Evolutionary conservation across 2,113 vertebrate species (phyloP).

Genomic region (Daphoenositta chrysoptera): DNA sequence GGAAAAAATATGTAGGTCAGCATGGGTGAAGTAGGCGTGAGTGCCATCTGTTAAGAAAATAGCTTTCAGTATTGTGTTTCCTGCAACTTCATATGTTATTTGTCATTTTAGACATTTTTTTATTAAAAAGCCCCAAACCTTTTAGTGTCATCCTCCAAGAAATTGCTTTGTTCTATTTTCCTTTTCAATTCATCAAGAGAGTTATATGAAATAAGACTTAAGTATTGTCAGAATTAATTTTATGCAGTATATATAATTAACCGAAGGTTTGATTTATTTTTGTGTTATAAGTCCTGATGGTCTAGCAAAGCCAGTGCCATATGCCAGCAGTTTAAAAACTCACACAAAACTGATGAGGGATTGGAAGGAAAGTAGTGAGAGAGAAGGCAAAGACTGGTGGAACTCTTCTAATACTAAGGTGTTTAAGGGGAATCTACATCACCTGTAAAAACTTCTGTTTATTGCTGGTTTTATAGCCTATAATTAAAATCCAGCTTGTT

Average conservation of each 20-base stretch:
- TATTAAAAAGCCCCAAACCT: not conserved
- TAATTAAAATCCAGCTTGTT: slow-evolving; percentile 20
- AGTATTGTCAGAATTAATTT: not conserved
- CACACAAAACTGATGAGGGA: not conserved
- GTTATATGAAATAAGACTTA: not conserved
- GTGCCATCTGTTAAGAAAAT: slow-evolving; percentile 23
- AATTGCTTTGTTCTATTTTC: not conserved
- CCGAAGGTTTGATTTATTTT: not conserved
- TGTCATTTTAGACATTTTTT: not conserved
- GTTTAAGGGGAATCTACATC: not conserved
- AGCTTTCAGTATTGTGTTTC: not conserved
- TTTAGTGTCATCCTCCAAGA: not conserved
- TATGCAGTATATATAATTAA: not conserved
- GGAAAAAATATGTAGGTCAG: not conserved
- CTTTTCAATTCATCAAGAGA: not conserved
- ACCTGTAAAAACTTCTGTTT: not conserved
- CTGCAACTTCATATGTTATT: not conserved
- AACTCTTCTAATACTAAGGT: not conserved
- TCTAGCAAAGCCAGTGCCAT: not conserved
- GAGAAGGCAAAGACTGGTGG: not conserved
- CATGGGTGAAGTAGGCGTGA: not conserved
- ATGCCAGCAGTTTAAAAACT: not conserved
- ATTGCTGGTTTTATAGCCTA: not conserved
- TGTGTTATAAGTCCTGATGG: not conserved
- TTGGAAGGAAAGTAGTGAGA: not conserved